Conservation (phyloP, 2,888 invertebrate genomes). For the Phanerotoma sp. region DNA sequence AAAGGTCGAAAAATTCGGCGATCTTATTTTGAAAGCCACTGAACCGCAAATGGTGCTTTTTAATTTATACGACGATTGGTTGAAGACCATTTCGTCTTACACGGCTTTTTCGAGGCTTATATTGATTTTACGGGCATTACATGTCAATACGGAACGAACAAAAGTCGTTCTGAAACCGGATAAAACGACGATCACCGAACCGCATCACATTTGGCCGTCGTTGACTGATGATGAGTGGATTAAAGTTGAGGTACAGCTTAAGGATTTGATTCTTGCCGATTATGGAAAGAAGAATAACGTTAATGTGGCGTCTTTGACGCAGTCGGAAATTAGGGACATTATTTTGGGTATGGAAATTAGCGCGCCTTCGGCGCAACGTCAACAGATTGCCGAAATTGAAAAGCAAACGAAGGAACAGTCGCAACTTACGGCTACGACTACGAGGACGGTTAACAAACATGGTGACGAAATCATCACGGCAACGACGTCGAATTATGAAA, state of each 20-base stretch:
- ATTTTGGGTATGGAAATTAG: conserved; percentile 99
- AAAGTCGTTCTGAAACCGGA: conserved; percentile 99
- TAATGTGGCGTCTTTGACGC: conserved; percentile 97
- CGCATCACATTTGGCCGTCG: conserved; percentile 99
- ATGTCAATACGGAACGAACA: conserved; percentile 98
- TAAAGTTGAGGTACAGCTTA: conserved; percentile 97
- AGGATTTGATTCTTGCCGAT: conserved; percentile 97
- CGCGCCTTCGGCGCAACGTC: conserved; percentile 97
- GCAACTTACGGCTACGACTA: conserved; percentile 97
- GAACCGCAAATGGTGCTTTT: conserved; percentile 99
- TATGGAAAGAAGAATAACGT: conserved; percentile 99
- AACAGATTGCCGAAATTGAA: conserved; percentile 99
- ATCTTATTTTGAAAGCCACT: conserved; percentile 97
- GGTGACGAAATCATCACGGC: conserved; percentile 99
- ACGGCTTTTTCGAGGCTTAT: conserved; percentile 98
- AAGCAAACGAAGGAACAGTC: conserved; percentile 99
- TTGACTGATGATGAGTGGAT: conserved; percentile 99
- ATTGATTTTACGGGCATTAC: conserved; percentile 92
- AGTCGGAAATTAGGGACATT: conserved; percentile 98
- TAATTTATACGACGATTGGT: conserved; percentile 99
- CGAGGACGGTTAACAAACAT: conserved; percentile 97
- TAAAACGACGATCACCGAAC: conserved; percentile 98
- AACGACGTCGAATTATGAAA: conserved; percentile 98
- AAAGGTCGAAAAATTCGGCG: conserved; percentile 99
- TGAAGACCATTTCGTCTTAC: conserved; percentile 98